Evolutionary conservation across 2,113 vertebrate species (phyloP).

Genomic region (Oryzias woworae): DNA sequence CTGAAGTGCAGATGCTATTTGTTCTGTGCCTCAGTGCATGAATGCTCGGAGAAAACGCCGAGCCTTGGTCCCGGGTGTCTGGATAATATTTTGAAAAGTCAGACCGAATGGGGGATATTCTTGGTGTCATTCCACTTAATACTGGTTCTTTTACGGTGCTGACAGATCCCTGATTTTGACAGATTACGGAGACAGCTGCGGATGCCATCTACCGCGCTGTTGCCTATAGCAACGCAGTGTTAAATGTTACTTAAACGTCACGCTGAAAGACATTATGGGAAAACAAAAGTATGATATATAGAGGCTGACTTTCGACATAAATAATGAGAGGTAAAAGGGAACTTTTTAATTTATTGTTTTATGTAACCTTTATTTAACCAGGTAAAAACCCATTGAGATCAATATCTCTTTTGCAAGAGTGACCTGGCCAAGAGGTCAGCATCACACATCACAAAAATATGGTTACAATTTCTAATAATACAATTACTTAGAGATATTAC

Average conservation of each 20-base stretch:
- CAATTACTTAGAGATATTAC: no score
- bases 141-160: constrained; percentile 25
- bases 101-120: constrained; percentile 40
- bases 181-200: constrained; percentile 16
- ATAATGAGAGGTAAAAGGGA: neutral
- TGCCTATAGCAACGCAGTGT: constrained; percentile 10
- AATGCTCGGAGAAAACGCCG: constrained; percentile 40
- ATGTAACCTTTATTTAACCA: no score
- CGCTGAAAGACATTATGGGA: neutral
- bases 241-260: neutral
- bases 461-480: no score
- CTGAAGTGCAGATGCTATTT: constrained; percentile 55
- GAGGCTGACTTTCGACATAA: neutral
- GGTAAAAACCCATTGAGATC: no score
- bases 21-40: constrained; percentile 27
- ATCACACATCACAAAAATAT: no score
- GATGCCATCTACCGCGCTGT: constrained; percentile 1
- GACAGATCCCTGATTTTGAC: constrained; percentile 32
- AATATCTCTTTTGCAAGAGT: no score
- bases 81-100: constrained; percentile 60
- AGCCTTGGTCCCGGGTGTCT: constrained; percentile 47
- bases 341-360: no score
- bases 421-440: no score
- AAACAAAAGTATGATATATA: neutral
- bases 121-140: constrained; percentile 49